Evolutionary conservation across 2,113 vertebrate species (phyloP).

Genomic region (Pomatorhinus ruficollis): DNA sequence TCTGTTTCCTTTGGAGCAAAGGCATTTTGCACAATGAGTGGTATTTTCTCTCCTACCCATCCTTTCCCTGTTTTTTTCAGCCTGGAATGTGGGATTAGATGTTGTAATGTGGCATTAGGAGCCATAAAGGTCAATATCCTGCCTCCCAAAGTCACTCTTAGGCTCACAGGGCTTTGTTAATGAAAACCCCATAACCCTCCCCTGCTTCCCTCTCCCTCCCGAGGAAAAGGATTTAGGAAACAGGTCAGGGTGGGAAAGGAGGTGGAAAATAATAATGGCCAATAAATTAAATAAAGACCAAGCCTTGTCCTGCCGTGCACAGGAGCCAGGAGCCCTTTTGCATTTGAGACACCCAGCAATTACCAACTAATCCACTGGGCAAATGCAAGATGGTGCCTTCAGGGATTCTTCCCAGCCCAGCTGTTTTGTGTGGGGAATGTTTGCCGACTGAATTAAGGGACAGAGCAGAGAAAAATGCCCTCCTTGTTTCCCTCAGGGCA

Average conservation of each 20-base stretch:
- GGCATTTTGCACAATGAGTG: background rate
- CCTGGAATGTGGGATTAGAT: conserved; percentile 51
- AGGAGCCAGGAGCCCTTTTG: background rate
- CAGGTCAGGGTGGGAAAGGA: background rate
- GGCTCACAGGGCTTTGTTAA: conserved; percentile 17
- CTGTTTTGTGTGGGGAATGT: conserved; percentile 33
- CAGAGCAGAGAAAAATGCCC: conserved; percentile 22
- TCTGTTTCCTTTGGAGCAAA: background rate
- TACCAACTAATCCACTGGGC: conserved; percentile 63
- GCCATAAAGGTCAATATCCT: conserved; percentile 45
- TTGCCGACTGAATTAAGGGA: conserved; percentile 55
- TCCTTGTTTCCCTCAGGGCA: conserved; percentile 19
- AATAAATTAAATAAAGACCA: conserved; percentile 21
- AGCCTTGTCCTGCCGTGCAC: background rate
- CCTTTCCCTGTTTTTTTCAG: background rate
- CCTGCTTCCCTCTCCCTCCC: background rate
- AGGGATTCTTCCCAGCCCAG: conserved; percentile 5
- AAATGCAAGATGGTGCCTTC: conserved; percentile 51
- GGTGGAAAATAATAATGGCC: conserved; percentile 36
- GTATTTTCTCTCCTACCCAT: background rate
- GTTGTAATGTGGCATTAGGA: background rate
- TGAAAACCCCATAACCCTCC: background rate
- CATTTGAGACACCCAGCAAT: conserved; percentile 18
- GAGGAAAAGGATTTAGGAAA: conserved; percentile 22
- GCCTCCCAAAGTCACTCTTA: background rate